These are phyloP conservation scores for Saccopteryx bilineata DNA, from an alignment of 2,113 vertebrate genomes.

Conservation along the genomic window DNA sequence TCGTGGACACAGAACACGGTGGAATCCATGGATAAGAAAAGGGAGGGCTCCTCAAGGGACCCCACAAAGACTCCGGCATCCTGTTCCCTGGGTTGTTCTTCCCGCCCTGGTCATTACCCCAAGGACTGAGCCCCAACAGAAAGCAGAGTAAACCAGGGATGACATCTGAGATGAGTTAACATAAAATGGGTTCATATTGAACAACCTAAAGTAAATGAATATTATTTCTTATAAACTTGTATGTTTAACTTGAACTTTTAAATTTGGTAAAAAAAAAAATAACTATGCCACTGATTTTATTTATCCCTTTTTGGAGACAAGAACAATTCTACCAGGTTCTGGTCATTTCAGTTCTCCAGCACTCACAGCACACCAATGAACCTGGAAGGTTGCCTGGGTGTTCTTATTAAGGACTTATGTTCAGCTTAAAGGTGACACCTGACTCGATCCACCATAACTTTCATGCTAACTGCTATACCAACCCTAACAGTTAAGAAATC, in stretches of 20 bases:
- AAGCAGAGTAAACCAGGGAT: neutral
- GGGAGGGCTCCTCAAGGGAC: neutral
- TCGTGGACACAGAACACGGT: neutral
- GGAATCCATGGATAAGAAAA: neutral
- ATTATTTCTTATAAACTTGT: slow-evolving; percentile 11
- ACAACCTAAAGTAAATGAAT: neutral
- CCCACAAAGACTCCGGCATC: neutral
- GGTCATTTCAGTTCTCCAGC: neutral
- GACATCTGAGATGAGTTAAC: slow-evolving; percentile 8
- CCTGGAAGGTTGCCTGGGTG: neutral
- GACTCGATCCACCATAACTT: neutral
- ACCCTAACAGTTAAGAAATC: neutral
- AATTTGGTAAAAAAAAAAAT: slow-evolving; percentile 28
- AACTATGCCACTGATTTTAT: slow-evolving; percentile 31
- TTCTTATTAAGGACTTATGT: neutral
- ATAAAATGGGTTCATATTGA: neutral
- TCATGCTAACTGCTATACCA: neutral
- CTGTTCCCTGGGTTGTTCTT: neutral
- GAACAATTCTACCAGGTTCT: neutral
- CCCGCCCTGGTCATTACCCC: neutral
- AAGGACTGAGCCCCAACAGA: neutral
- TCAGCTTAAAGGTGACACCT: slow-evolving; percentile 29
- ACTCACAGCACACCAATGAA: neutral
- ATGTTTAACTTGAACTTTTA: slow-evolving; percentile 47
- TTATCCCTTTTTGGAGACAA: slow-evolving; percentile 9